Base-by-base conservation (phyloP, 2,113 vertebrate genomes). In the Lepus americanus region DNA sequence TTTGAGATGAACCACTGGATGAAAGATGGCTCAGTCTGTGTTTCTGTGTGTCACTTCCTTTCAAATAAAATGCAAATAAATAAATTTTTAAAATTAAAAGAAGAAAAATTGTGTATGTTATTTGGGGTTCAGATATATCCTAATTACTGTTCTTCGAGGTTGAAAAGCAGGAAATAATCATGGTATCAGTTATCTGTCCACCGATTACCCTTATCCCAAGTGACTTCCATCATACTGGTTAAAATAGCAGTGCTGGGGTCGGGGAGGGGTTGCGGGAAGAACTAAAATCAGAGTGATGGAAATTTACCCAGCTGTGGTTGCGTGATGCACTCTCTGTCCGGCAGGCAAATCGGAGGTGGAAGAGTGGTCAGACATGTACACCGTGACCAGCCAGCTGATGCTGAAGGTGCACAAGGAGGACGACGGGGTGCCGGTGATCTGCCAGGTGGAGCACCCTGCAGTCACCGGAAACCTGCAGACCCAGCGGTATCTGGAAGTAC, bases 391-490 rank as follows among this genome's bases (percentile, higher is more conserved):
- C 87, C 99, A 99, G 63, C 99, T 99, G 83, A 98, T 98, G 88
- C 98, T 99, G 90, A 99, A 98, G 92, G 99, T 99, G 98, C 98
- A 98, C 49, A 99, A 99, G 87, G 99, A 99, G 86, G 99, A 99
- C 51, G 99, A 99, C 0, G 99, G 99, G 22, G 98, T 99, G 76
- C 99, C 99, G 0, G 98, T 99, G 97, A 98, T 99, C 98, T 99
- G 99, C 94, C 97, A 99, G 98, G 99, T 99, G 98, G 99, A 99
- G 97, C 99, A 99, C 92, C 99, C 99, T 20, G 99, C 99, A 0
- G 99, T 99, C 96, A 99, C 99, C n/a, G 97, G 97, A 22, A 99
- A 99, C 98, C 91, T 99, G 96, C 99, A 99, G 98, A 99, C 99
- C 36, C 99, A 99, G 98, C 99, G 99, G 84, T 99, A 99, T 97